Evolutionary conservation across 1,140 invertebrate genomes (phyloP).

Genomic region (Wiebesia pumilae): DNA sequence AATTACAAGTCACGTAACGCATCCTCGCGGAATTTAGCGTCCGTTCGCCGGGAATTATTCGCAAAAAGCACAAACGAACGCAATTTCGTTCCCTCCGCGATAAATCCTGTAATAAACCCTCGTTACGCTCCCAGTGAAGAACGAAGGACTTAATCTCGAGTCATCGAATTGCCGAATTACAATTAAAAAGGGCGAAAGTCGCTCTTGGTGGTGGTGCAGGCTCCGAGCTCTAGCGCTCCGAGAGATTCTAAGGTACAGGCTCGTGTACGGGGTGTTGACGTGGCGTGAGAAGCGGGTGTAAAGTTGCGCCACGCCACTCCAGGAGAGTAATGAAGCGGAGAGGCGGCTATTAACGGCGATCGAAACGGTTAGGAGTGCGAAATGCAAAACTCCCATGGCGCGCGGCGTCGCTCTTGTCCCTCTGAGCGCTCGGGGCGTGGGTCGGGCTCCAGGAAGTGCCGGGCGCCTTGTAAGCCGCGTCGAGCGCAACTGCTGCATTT

Average conservation of each 20-base stretch:
- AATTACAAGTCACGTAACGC: conserved; percentile 61
- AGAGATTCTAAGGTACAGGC: no score
- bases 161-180: neutral
- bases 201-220: no score
- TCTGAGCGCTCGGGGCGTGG: no score
- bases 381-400: neutral
- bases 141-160: no score
- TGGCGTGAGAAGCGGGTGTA: no score
- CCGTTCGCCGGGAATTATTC: no score
- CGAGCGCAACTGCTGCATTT: no score
- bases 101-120: conserved; percentile 48
- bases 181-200: neutral
- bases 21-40: conserved; percentile 17
- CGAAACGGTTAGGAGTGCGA: neutral
- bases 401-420: no score
- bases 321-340: conserved; percentile 16
- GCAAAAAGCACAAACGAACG: no score
- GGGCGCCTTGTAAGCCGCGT: no score
- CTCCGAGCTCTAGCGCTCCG: no score
- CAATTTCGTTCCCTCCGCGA: conserved; percentile 45
- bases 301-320: neutral
- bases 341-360: conserved; percentile 40
- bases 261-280: neutral
- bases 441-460: no score
- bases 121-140: conserved; percentile 50